phyloP scores from a whole-genome alignment of 1,140 invertebrate species.

The Scaptomyza pallida region DNA sequence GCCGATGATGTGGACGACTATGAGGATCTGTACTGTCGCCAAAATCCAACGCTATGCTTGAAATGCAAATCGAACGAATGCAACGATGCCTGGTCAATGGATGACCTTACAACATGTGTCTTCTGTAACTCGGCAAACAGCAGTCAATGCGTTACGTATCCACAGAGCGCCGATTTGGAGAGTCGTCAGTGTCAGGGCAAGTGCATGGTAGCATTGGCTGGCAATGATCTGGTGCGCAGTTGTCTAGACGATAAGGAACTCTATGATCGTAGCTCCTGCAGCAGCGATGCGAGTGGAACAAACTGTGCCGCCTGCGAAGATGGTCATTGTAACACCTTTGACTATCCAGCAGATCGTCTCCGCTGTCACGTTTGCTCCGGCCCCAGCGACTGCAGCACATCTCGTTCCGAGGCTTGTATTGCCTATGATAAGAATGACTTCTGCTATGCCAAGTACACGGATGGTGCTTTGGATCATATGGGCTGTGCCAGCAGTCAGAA shows the following conservation, averaged over 20 bases:
- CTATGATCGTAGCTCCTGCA: slow-evolving; percentile 53
- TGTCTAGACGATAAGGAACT: slow-evolving; percentile 76
- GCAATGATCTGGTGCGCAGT: slow-evolving; percentile 52
- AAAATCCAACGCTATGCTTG: slow-evolving; percentile 58
- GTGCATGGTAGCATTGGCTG: slow-evolving; percentile 65
- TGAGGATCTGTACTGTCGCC: slow-evolving; percentile 65
- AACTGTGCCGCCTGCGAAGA: slow-evolving; percentile 60
- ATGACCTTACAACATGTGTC: slow-evolving; percentile 58
- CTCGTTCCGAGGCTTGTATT: slow-evolving; percentile 39
- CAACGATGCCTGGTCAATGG: slow-evolving; percentile 63
- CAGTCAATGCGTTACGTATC: slow-evolving; percentile 50
- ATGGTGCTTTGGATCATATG: slow-evolving; percentile 49
- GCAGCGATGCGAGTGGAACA: slow-evolving; percentile 39
- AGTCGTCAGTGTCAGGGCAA: slow-evolving; percentile 59
- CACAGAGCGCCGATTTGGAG: slow-evolving; percentile 15
- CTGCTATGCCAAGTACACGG: slow-evolving; percentile 73
- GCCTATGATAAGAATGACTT: slow-evolving; percentile 52
- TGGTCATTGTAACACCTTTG: slow-evolving; percentile 62
- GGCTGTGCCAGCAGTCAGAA: slow-evolving; percentile 70
- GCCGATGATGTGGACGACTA: slow-evolving; percentile 75
- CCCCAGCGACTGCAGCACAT: slow-evolving; percentile 30
- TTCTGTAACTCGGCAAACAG: slow-evolving; percentile 63
- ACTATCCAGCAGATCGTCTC: slow-evolving; percentile 58
- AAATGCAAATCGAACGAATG: slow-evolving; percentile 79
- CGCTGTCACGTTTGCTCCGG: slow-evolving; percentile 66